Base-by-base conservation (phyloP, 1,140 invertebrate genomes). In the Leptonema lineaticorne region DNA sequence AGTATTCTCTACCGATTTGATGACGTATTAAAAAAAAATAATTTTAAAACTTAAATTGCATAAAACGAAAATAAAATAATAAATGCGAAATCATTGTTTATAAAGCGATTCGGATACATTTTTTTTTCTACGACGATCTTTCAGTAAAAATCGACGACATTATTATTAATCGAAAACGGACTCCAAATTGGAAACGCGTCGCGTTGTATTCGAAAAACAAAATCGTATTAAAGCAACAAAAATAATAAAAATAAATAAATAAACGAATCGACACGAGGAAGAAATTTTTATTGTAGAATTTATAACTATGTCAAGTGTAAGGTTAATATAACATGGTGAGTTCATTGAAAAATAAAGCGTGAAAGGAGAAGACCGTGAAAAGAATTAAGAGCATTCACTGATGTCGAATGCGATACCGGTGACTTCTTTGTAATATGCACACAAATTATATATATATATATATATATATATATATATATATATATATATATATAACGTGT, bases 311-410 rank as follows among this genome's bases (percentile, higher is more conserved):
- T 53, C 50, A 53, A 53, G 50, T 53, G 50, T 53, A 53, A 53
- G 50, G 50, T 53, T 53, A 53, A 53, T 26, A 53, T 26, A 53
- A 53, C 50, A 53, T 24, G 11, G 22, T 11, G 27, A 53, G 50
- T 53, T 24, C 50, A 53, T 53, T 53, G 50, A 53, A 53, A n/a
- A 53, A 53, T 53, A 53, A 26, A 22, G 50, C 50, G 50, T 53
- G 50, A 53, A 53, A 53, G 50, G 50, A 53, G 50, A 53, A 53
- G 50, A 53, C 50, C 50, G 50, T 53, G 50, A 53, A 53, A 53
- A 53, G 46, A 53, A 53, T 53, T 20, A 24, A 53, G 50, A 53
- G 50, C 50, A 53, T 24, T 53, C 50, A 22, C 20, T 24, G 50
- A 53, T 24, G 24, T 24, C n/a, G 20, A 22, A 18, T 22, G 27